Conservation (phyloP, 2,888 invertebrate genomes). For the Perizoma flavofasciatum region DNA sequence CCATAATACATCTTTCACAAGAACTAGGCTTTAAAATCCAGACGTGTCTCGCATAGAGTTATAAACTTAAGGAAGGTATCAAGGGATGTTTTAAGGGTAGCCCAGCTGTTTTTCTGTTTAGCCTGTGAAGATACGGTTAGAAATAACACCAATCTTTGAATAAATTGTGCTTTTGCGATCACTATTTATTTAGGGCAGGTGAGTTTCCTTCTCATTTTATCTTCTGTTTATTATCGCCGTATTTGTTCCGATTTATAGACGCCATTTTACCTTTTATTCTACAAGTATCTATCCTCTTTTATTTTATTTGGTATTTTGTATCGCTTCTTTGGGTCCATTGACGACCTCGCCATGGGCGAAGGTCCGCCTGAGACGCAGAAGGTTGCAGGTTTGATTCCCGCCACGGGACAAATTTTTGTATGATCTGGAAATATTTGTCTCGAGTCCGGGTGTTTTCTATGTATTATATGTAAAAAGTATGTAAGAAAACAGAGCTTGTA, state of each 20-base stretch:
- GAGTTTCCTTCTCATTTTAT: conserved; percentile 24
- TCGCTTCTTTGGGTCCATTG: conserved; percentile 11
- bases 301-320: conserved; percentile 9
- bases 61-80: no score
- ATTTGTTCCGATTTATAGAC: conserved; percentile 14
- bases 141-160: conserved; percentile 17
- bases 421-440: no score
- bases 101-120: conserved; percentile 10
- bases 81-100: background rate
- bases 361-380: no score
- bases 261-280: conserved; percentile 13
- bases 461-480: no score
- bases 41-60: no score
- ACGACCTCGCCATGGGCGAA: background rate
- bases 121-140: conserved; percentile 28
- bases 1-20: no score
- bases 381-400: no score
- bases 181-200: conserved; percentile 30
- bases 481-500: no score
- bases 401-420: no score
- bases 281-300: conserved; percentile 13
- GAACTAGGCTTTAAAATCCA: no score
- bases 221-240: conserved; percentile 24
- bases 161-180: conserved; percentile 28
- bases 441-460: no score